Conservation (phyloP, 64 coral and sea anemone species). For the Actinia equina region DNA sequence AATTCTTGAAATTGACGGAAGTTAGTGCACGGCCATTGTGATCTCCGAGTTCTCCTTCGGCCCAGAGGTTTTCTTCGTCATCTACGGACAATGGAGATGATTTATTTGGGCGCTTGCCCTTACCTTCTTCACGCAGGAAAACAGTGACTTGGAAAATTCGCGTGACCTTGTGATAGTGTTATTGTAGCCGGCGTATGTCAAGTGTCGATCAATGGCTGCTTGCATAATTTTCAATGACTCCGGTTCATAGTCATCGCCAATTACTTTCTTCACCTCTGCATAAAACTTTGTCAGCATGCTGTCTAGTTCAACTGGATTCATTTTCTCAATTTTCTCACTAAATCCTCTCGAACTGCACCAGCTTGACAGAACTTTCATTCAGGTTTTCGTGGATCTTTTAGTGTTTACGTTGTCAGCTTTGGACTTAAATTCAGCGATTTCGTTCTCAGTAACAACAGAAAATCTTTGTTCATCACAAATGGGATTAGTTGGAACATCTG, state of each 20-base stretch:
- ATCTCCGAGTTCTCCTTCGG: constrained; percentile 45
- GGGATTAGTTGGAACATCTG: too few species aligned
- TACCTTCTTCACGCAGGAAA: background rate
- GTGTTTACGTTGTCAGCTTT: too few species aligned
- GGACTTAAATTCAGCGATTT: too few species aligned
- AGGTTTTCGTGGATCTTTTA: too few species aligned
- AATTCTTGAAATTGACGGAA: constrained; percentile 45
- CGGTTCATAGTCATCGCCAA: constrained; percentile 15
- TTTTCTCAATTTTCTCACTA: too few species aligned
- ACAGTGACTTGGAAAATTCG: constrained; percentile 12
- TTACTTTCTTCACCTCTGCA: constrained; percentile 2
- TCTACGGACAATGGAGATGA: constrained; percentile 4
- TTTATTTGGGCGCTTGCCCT: constrained; percentile 23
- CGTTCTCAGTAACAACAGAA: too few species aligned
- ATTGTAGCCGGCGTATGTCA: background rate
- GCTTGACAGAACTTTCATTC: too few species aligned
- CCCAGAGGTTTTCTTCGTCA: constrained; percentile 40
- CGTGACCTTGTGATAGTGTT: background rate
- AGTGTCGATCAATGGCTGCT: background rate
- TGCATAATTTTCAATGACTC: constrained; percentile 18
- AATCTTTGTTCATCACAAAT: too few species aligned
- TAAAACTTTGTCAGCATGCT: constrained; percentile 1
- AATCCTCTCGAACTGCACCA: too few species aligned
- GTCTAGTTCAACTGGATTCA: too few species aligned
- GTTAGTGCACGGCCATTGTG: constrained; percentile 24